Percentiles rank a stretch among this genome's conserved stretches.
phyloP scores from a whole-genome alignment of 2,888 invertebrate genomes.

The Teleiodes luculella region DNA sequence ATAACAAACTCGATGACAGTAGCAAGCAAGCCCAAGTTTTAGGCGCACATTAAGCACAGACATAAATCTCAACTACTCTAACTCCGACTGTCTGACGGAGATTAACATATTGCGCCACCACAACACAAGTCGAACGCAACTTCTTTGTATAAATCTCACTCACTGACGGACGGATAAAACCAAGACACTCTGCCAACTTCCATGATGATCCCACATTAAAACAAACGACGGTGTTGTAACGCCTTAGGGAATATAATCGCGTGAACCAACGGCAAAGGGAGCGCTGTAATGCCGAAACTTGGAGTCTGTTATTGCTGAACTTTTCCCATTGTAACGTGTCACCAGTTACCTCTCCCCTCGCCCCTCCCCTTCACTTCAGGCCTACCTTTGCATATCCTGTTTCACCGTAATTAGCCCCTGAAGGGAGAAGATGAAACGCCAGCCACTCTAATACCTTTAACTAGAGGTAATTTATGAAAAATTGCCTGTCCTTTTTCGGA shows the following conservation, averaged over 20 bases:
- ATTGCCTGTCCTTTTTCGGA: constrained; percentile 27
- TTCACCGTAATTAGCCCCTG: constrained; percentile 45
- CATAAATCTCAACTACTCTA: constrained; percentile 11
- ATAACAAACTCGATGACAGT: neutral
- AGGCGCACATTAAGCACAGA: constrained; percentile 3
- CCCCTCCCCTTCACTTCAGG: constrained; percentile 7
- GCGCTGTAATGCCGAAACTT: constrained; percentile 35
- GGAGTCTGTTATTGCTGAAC: constrained; percentile 58
- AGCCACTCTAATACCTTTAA: constrained; percentile 21
- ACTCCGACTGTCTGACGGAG: constrained; percentile 2
- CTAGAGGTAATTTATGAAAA: constrained; percentile 32
- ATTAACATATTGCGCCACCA: constrained; percentile 12
- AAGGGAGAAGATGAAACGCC: constrained; percentile 18
- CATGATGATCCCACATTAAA: neutral
- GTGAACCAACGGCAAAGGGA: constrained; percentile 23
- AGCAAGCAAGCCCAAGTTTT: neutral
- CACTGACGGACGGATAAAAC: constrained; percentile 46
- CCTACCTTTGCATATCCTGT: constrained; percentile 14
- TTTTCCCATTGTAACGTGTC: constrained; percentile 62
- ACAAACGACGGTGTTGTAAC: neutral
- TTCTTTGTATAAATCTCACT: constrained; percentile 16
- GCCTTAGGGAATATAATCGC: constrained; percentile 4
- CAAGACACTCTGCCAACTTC: neutral
- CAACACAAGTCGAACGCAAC: constrained; percentile 10
- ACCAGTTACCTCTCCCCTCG: constrained; percentile 29